phyloP scores from a whole-genome alignment of 2,797 vertebrate species.

The Parambassis ranga region DNA sequence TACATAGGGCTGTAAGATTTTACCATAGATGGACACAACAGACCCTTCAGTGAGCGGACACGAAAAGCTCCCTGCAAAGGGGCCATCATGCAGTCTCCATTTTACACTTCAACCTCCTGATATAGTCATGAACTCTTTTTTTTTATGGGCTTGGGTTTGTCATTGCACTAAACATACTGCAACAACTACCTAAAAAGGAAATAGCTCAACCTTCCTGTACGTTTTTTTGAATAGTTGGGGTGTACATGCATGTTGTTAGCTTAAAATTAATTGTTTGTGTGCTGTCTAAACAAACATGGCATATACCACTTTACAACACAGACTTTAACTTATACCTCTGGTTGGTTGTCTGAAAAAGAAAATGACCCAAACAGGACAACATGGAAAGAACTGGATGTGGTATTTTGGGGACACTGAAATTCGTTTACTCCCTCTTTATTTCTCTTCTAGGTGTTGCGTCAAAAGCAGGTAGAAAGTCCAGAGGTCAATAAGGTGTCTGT shows the following conservation, averaged over 20 bases:
- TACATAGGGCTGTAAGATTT: background rate
- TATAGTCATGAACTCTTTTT: background rate
- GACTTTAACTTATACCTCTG: no score
- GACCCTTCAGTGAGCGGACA: background rate
- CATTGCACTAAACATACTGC: no score
- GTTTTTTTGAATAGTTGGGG: no score
- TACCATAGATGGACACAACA: conserved; percentile 48
- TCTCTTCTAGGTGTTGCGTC: conserved; percentile 85
- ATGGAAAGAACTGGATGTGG: background rate
- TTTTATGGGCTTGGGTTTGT: no score
- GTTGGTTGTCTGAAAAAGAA: background rate
- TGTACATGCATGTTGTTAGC: no score
- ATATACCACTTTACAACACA: no score
- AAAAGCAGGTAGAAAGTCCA: conserved; percentile 83
- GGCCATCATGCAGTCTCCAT: background rate
- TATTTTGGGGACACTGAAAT: background rate
- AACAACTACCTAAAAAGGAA: no score
- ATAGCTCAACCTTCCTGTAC: no score
- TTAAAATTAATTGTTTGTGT: background rate
- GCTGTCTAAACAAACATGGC: background rate
- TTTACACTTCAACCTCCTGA: background rate
- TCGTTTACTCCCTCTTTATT: background rate
- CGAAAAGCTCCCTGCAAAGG: background rate
- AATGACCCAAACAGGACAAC: background rate
- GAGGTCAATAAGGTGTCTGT: conserved; percentile 89